A percentile compares a stretch with the other conserved stretches of the same genome.
Evolutionary conservation across 1,140 invertebrate genomes (phyloP).

Genomic region (Galendromus occidentalis): DNA sequence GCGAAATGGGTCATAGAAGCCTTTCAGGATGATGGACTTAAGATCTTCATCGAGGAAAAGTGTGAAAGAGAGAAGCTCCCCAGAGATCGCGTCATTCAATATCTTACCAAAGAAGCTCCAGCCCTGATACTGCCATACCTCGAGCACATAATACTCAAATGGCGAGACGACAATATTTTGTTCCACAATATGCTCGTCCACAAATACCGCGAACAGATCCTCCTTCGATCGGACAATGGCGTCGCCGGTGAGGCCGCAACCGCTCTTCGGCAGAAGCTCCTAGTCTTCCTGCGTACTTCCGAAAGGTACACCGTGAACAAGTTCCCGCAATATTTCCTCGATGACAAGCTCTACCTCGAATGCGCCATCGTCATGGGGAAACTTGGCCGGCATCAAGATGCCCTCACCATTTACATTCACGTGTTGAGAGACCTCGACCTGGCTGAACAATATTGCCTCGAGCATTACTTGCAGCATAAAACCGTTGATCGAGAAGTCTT

Average conservation of each 20-base stretch:
- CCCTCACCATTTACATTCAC: conserved; percentile 70
- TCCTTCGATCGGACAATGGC: conserved; percentile 9
- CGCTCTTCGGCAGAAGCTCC: conserved; percentile 48
- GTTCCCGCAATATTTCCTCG: conserved; percentile 67
- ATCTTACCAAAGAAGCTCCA: conserved; percentile 56
- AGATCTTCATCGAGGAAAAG: conserved; percentile 83
- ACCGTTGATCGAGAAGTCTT: conserved; percentile 35
- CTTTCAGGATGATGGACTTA: conserved; percentile 68
- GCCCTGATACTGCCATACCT: conserved; percentile 69
- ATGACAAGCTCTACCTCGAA: conserved; percentile 68
- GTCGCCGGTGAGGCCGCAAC: conserved; percentile 25
- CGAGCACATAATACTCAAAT: conserved; percentile 73
- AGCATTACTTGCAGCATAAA: conserved; percentile 32
- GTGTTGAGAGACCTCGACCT: conserved; percentile 51
- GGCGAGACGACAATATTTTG: conserved; percentile 60
- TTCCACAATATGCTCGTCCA: conserved; percentile 79
- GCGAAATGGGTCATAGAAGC: conserved; percentile 72
- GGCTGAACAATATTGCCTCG: conserved; percentile 66
- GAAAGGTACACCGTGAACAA: conserved; percentile 61
- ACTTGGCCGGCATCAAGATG: conserved; percentile 68
- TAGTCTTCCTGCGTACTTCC: conserved; percentile 64
- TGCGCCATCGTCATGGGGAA: conserved; percentile 72
- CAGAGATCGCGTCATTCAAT: conserved; percentile 66
- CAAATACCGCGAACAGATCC: conserved; percentile 50
- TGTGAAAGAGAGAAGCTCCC: conserved; percentile 70